A percentile compares a stretch with the other conserved stretches of the same genome.
These are phyloP conservation scores for Macropodus opercularis DNA, from an alignment of 2,797 vertebrate species.

Conservation along the genomic window DNA sequence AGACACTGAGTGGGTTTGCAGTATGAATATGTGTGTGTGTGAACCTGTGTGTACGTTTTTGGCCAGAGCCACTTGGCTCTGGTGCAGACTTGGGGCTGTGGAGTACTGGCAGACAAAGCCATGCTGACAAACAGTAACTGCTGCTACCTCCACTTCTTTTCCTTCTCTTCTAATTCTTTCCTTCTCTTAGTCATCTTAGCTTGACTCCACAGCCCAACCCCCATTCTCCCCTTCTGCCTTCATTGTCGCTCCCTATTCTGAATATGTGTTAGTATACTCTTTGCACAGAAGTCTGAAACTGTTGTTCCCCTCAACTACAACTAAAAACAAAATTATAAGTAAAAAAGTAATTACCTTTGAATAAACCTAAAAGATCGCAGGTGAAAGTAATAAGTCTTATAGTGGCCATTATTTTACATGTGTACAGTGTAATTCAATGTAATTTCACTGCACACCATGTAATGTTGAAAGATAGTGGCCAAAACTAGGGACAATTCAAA, in stretches of 20 bases:
- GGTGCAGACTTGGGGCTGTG: conserved; percentile 67
- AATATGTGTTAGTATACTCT: conserved; percentile 27
- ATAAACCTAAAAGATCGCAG: background rate
- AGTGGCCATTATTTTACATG: too few relatives aligned
- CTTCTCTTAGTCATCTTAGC: conserved; percentile 45
- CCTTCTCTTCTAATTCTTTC: conserved; percentile 52
- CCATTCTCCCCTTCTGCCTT: conserved; percentile 25
- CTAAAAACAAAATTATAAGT: too few relatives aligned
- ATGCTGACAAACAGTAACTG: conserved; percentile 80
- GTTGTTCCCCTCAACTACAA: background rate
- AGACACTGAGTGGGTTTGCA: conserved; percentile 6
- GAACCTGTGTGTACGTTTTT: conserved; percentile 10
- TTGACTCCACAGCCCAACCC: conserved; percentile 39
- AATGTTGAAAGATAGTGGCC: too few relatives aligned
- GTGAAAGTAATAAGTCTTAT: too few relatives aligned
- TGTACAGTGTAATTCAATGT: too few relatives aligned
- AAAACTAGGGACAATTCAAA: background rate
- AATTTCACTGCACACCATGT: too few relatives aligned
- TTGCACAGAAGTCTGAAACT: conserved; percentile 22
- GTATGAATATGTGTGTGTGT: background rate
- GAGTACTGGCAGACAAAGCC: conserved; percentile 66
- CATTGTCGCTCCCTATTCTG: conserved; percentile 22
- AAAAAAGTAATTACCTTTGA: background rate
- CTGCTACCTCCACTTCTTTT: conserved; percentile 66
- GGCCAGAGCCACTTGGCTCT: conserved; percentile 71